Percentiles rank a stretch among this genome's conserved stretches.
Conservation (phyloP, 2,888 invertebrate species). For the Nesidiocoris tenuis region DNA sequence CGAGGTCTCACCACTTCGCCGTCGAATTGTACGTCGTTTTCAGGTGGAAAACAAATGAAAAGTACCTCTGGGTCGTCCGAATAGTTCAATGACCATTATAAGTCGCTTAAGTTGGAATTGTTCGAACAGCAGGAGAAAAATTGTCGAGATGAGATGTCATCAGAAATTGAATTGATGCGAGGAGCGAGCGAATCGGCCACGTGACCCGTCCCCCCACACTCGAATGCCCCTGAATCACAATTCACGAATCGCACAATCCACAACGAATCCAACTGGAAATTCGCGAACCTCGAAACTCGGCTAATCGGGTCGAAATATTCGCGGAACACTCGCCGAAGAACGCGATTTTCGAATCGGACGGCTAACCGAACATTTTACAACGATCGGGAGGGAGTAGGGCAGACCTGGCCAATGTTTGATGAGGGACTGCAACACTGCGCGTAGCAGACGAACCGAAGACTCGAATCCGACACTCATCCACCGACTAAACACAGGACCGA, state of each 20-base stretch:
- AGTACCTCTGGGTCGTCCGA: slow-evolving; percentile 44
- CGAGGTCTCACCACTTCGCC: too few relatives aligned
- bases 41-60: too few relatives aligned
- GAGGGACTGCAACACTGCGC: too few relatives aligned
- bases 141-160: neutral
- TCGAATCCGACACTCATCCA: neutral
- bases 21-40: too few relatives aligned
- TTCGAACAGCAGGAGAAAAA: neutral
- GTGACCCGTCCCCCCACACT: neutral
- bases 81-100: slow-evolving; percentile 43
- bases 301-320: neutral
- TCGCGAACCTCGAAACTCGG: too few relatives aligned
- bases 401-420: neutral
- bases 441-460: neutral
- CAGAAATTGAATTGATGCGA: neutral
- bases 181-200: neutral
- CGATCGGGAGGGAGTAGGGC: neutral
- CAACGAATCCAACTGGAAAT: too few relatives aligned
- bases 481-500: neutral
- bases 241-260: too few relatives aligned
- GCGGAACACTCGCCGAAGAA: neutral
- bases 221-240: neutral
- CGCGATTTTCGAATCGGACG: neutral
- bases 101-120: slow-evolving; percentile 10
- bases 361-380: neutral